Evolutionary conservation across 2,797 vertebrate species (phyloP).

Genomic region (Phrynocephalus vlangalii): DNA sequence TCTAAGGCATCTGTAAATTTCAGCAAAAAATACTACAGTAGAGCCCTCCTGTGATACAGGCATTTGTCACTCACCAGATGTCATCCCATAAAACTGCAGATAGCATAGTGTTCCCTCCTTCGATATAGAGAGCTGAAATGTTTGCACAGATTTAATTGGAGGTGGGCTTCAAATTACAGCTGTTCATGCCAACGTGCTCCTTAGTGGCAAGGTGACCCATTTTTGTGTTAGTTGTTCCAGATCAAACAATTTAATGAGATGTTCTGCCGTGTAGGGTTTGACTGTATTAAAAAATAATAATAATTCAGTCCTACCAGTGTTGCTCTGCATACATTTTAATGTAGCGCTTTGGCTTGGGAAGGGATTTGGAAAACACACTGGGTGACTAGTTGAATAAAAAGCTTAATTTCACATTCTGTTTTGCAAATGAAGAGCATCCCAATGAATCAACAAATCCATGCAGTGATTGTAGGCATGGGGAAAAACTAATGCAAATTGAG

Average conservation of each 20-base stretch:
- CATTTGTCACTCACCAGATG: constrained; percentile 68
- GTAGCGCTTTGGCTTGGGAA: not conserved
- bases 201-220: constrained; percentile 56
- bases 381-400: not conserved
- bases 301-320: not conserved
- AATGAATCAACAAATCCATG: not conserved
- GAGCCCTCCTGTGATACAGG: constrained; percentile 35
- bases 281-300: constrained; percentile 26
- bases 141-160: constrained; percentile 25
- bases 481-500: not conserved
- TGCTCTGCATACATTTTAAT: constrained; percentile 3
- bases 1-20: constrained; percentile 33
- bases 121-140: constrained; percentile 37
- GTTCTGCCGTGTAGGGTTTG: constrained; percentile 14
- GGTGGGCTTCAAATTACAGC: constrained; percentile 64
- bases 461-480: not conserved
- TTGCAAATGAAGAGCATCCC: not conserved
- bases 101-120: not conserved
- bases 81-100: constrained; percentile 50
- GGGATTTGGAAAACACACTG: not conserved
- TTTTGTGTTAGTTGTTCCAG: constrained; percentile 32
- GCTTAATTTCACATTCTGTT: not conserved
- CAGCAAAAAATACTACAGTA: constrained; percentile 42
- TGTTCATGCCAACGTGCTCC: constrained; percentile 43
- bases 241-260: constrained; percentile 44